Evolutionary conservation across 2,888 invertebrate species (phyloP), one percentile per base, ranked within the genome.

Genomic region (Melanostoma mellinum): DNA sequence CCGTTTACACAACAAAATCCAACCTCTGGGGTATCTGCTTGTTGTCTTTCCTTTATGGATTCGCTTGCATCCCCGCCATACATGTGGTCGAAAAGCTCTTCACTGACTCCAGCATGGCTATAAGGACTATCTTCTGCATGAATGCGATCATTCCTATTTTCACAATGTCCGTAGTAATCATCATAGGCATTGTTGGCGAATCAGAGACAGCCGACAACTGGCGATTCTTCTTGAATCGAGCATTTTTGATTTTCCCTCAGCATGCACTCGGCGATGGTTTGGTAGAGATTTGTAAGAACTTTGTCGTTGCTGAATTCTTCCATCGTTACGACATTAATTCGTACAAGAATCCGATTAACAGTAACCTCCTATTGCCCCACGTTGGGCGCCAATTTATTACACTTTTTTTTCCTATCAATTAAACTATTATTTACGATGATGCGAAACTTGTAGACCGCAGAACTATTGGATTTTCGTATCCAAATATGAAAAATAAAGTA

Each of bases 241-340:
- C 95, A 5, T 96, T 97, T 89, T 91, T 97, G 84, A 88, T 97
- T 67, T 94, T 96, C 76, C 98, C 98, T 0, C 97, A 97, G 89
- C 98, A 97, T 90, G 96, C 95, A 36, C 92, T 98, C 30, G 97
- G 96, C 0, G 95, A 97, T 88, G 97, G 96, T 0, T 91, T 97
- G 56, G 92, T 97, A 30, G 95, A 96, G 89, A 93, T 97, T 88
- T 95, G 95, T 56, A 94, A 93, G 88, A 95, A 96, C 81, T 90
- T 89, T 33, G 88, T 91, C 87, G 89, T 89, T 8, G 91, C 93
- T 0, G 89, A 93, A 90, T 92, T 94, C 36, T 91, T 95, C n/a
- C 89, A 89, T 44, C 92, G 94, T 36, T 95, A 94, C 88, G 94
- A 94, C 74, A 94, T 95, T 92, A 93, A 95, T 88, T 94, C 95